Conservation (phyloP, 2,797 vertebrate genomes). For the Diglossa cyanea region DNA sequence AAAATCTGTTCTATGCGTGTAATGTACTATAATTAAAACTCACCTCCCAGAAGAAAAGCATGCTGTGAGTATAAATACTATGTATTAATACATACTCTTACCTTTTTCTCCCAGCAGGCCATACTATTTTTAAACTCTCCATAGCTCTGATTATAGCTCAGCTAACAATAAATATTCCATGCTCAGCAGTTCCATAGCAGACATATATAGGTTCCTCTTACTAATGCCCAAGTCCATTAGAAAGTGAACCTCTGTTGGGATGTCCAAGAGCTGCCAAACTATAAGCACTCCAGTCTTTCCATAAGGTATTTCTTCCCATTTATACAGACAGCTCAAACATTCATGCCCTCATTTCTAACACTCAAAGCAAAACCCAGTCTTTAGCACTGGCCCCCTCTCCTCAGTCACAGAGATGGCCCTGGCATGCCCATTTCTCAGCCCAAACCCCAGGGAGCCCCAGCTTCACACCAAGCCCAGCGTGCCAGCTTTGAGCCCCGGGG, state of each 20-base stretch:
- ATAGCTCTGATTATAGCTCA: slow-evolving; percentile 39
- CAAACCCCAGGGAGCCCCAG: rapidly evolving
- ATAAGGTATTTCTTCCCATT: neutral
- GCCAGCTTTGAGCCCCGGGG: neutral
- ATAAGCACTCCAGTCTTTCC: neutral
- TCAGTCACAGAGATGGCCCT: too few relatives aligned
- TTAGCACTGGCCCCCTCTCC: neutral
- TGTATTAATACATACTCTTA: neutral
- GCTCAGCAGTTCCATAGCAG: slow-evolving; percentile 2
- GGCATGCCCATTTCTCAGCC: rapidly evolving
- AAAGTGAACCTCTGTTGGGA: neutral
- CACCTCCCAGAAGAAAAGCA: neutral
- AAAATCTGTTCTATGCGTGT: neutral
- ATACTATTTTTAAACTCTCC: slow-evolving; percentile 66
- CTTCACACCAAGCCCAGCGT: neutral
- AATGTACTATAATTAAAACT: neutral
- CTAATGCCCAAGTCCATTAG: neutral
- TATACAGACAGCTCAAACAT: neutral
- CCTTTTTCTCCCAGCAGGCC: slow-evolving; percentile 17
- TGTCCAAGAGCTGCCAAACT: neutral
- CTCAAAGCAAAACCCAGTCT: neutral
- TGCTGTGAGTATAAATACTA: neutral
- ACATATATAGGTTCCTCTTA: neutral
- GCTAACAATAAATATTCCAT: slow-evolving; percentile 43
- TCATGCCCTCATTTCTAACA: neutral